These are phyloP conservation scores for Artibeus jamaicensis DNA, from an alignment of 2,797 vertebrate species.

Conservation along the genomic window DNA sequence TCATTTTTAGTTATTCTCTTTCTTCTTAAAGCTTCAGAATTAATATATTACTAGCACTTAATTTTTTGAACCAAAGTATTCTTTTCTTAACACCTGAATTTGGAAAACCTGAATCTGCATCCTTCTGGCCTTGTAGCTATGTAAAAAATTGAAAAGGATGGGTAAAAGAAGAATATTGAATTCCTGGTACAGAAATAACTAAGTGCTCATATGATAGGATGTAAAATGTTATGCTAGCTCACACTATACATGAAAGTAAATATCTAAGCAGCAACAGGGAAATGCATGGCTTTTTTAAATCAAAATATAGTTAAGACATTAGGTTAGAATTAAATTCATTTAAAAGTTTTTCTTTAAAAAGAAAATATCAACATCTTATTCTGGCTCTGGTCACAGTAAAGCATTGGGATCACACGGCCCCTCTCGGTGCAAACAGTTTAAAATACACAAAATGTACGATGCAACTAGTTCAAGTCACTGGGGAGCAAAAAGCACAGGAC, in stretches of 20 bases:
- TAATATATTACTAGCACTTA: neutral
- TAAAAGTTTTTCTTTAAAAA: neutral
- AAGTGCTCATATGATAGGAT: conserved; percentile 12
- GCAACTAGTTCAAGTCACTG: neutral
- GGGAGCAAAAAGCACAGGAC: neutral
- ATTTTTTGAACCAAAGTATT: neutral
- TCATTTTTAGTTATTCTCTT: neutral
- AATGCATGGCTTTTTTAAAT: neutral
- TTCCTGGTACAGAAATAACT: neutral
- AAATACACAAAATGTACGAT: neutral
- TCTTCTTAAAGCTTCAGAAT: neutral
- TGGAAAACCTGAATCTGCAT: neutral
- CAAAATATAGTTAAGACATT: conserved; percentile 9
- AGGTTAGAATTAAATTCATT: neutral
- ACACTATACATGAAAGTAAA: neutral
- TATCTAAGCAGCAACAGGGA: neutral
- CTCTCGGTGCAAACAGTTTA: neutral
- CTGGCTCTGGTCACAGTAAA: neutral
- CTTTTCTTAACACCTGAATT: neutral
- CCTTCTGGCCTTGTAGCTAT: neutral
- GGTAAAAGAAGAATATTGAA: neutral
- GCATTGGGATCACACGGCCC: neutral
- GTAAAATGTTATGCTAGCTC: neutral
- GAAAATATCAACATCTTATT: neutral
- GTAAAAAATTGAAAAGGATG: neutral